Evolutionary conservation across 2,113 vertebrate genomes (phyloP).

Genomic region (Syrrhaptes paradoxus): DNA sequence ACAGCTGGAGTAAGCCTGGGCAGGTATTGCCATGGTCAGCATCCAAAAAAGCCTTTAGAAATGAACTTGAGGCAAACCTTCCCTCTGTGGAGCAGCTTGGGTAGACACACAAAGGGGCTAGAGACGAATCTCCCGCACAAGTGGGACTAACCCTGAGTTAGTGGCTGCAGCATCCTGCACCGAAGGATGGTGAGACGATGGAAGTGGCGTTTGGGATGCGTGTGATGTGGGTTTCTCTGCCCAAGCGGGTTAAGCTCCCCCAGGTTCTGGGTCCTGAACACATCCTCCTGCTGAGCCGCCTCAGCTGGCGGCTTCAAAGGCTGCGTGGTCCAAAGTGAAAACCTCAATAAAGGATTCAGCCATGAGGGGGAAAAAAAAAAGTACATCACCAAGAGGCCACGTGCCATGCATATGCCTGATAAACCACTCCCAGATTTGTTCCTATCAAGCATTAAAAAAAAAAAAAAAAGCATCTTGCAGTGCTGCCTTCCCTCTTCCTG

Average conservation of each 20-base stretch:
- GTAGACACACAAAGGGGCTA: neutral
- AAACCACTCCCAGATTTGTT: neutral
- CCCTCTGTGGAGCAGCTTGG: neutral
- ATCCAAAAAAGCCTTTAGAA: neutral
- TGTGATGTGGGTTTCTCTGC: slow-evolving; percentile 52
- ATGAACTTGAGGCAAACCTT: neutral
- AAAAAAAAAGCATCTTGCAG: neutral
- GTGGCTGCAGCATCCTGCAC: neutral
- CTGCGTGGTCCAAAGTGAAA: neutral
- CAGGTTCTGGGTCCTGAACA: neutral
- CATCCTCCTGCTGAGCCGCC: slow-evolving; percentile 22
- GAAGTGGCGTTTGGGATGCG: neutral
- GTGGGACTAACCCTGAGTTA: rapidly evolving
- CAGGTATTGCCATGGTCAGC: neutral
- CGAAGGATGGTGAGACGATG: neutral
- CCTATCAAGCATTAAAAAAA: neutral
- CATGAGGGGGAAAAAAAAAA: neutral
- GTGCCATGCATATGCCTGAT: slow-evolving; percentile 4
- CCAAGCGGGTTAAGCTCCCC: neutral
- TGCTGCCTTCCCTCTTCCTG: neutral
- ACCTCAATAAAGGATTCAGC: slow-evolving; percentile 34
- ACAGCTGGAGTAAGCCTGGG: neutral
- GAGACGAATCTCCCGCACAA: rapidly evolving
- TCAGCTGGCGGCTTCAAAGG: slow-evolving; percentile 46
- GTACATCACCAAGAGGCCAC: neutral